Percentiles rank a stretch among this genome's conserved stretches.
Conservation (phyloP, 2,888 invertebrate genomes). For the Drosophila austrosaltans region DNA sequence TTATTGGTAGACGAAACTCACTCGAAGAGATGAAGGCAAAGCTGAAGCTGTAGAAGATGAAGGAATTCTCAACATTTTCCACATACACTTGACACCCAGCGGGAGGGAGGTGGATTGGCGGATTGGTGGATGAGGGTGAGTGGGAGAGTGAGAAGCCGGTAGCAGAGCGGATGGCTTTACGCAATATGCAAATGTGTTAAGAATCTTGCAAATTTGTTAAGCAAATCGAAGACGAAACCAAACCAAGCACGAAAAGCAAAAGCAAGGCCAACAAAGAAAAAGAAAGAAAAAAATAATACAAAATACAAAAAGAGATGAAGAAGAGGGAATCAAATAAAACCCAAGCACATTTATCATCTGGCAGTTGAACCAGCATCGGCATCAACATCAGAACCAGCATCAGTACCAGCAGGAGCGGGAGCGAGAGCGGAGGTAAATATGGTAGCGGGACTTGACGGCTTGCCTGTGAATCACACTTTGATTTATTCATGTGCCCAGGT, state of each 20-base stretch:
- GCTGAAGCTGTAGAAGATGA: slow-evolving; percentile 37
- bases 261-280: neutral
- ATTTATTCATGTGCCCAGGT: slow-evolving; percentile 73
- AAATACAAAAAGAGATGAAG: slow-evolving; percentile 11
- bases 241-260: slow-evolving; percentile 40
- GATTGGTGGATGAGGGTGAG: neutral
- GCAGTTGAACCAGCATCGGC: slow-evolving; percentile 31
- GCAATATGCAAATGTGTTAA: slow-evolving; percentile 78
- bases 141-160: neutral
- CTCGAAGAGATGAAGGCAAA: neutral
- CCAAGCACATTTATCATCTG: slow-evolving; percentile 68
- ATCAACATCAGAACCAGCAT: slow-evolving; percentile 13
- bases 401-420: neutral
- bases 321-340: slow-evolving; percentile 28
- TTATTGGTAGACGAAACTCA: slow-evolving; percentile 38
- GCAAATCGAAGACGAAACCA: slow-evolving; percentile 72
- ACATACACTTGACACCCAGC: slow-evolving; percentile 61
- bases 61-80: slow-evolving; percentile 55
- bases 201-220: slow-evolving; percentile 79
- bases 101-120: neutral
- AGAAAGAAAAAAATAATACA: neutral
- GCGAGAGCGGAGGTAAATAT: neutral
- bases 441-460: slow-evolving; percentile 9
- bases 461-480: slow-evolving; percentile 59
- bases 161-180: slow-evolving; percentile 29